Percentiles rank a stretch among this genome's conserved stretches.
Conservation (phyloP, 2,113 vertebrate species). For the Prochilodus magdalenae region DNA sequence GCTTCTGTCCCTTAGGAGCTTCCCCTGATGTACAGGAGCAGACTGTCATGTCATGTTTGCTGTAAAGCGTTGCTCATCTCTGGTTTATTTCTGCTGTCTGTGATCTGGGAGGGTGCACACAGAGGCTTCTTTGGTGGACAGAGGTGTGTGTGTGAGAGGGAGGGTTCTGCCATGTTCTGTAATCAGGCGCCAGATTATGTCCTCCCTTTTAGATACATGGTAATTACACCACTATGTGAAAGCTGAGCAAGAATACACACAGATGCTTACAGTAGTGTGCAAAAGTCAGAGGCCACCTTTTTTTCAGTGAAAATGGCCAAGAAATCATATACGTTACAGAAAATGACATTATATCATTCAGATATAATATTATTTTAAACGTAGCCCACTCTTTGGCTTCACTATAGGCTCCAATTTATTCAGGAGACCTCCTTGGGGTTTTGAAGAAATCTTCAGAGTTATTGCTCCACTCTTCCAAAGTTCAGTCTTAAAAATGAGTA, state of each 20-base stretch:
- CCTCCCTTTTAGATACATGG: conserved; percentile 89
- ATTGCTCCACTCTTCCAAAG: no score
- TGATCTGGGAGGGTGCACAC: not conserved
- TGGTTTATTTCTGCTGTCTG: conserved; percentile 13
- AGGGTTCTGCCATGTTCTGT: conserved; percentile 85
- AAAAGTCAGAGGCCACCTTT: no score
- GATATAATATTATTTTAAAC: no score
- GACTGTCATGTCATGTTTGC: conserved; percentile 19
- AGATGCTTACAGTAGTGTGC: no score
- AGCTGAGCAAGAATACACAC: conserved; percentile 34
- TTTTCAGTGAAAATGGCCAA: no score
- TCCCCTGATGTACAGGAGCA: not conserved
- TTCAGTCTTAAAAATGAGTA: no score
- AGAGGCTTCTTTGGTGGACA: conserved; percentile 2
- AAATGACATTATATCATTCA: no score
- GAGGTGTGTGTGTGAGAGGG: conserved; percentile 52
- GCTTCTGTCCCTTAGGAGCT: not conserved
- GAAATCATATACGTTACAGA: no score
- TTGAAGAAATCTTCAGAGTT: no score
- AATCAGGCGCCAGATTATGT: conserved; percentile 94
- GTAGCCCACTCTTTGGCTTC: no score
- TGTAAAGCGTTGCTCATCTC: not conserved
- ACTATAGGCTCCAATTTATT: no score
- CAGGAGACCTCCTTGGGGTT: no score
- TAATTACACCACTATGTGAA: conserved; percentile 90